Evolutionary conservation across 2,797 vertebrate genomes (phyloP).

Genomic region (Falco peregrinus): DNA sequence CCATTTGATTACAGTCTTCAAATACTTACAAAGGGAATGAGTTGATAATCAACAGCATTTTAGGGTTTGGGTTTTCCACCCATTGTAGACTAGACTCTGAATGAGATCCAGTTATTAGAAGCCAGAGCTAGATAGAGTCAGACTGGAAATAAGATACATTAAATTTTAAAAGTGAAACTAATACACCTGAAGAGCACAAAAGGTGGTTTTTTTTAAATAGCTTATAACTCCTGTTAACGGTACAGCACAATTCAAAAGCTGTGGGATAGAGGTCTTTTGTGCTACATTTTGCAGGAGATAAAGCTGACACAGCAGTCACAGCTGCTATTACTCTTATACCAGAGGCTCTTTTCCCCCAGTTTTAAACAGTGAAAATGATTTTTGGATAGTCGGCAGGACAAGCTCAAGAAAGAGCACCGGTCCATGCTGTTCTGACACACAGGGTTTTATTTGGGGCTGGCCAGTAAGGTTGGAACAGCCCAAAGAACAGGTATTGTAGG

Average conservation of each 20-base stretch:
- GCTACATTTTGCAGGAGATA: neutral
- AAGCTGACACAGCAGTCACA: neutral
- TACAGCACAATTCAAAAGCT: neutral
- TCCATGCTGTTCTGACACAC: neutral
- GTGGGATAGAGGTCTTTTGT: neutral
- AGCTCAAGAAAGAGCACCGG: neutral
- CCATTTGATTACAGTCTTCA: neutral
- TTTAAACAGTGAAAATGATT: neutral
- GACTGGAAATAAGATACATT: neutral
- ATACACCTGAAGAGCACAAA: neutral
- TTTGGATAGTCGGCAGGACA: neutral
- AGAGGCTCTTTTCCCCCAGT: neutral
- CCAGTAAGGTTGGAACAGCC: neutral
- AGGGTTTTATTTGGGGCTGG: fast-evolving
- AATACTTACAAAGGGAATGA: neutral
- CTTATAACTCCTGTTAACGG: neutral
- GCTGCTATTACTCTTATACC: neutral
- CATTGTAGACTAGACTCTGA: neutral
- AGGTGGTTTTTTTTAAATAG: neutral
- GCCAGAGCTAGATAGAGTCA: neutral
- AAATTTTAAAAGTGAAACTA: neutral
- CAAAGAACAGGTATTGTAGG: neutral
- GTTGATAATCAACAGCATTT: neutral
- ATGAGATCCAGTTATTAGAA: neutral
- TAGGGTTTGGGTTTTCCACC: neutral